Evolutionary conservation across 2,888 invertebrate species (phyloP), one percentile per base, ranked within the genome.

Genomic region (Abrostola triplasia): DNA sequence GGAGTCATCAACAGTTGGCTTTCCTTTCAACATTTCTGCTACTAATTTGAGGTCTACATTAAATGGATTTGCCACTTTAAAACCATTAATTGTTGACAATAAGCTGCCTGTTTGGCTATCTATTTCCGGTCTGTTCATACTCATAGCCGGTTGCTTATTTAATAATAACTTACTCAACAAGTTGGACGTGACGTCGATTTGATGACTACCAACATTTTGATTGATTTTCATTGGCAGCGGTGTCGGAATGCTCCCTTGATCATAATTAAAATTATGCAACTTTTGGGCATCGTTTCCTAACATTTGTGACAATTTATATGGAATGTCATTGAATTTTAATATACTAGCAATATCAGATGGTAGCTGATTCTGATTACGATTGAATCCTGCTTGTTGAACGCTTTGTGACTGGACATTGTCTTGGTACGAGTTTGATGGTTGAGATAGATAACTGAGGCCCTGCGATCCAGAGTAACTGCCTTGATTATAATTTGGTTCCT

Each of bases 1-100:
- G 2, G 88, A 82, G 44, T 94, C 92, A 51, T 94, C 94, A 41
- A 88, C 60, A 1, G 84, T 67, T 37, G 89, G 73, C 81, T 93
- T 95, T 24, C 93, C 93, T 85, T 91, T 94, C 55, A 95, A 83
- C 88, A 95, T 91, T 59, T 95, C 95, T 37, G 93, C 90, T 1
- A 95, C 92, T 48, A 95, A 77, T 82, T 93, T 94, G 5, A 95
- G 79, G 77, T 95, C 95, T 9, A 95, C 87, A 75, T 95, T 95
- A 64, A 91, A 95, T 11, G 95, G 95, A 73, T 95, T 95, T 2
- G 91, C 91, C n/a, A 95, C 92, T 87, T 92, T 92, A 65, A 93
- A 91, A 5, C 95, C 95, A 78, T 95, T 94, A 35, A 95, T 92
- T 0, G 90, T 94, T 5, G 95, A 90, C 51, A 95, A 37, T 53